phyloP scores from a whole-genome alignment of 2,888 invertebrate species.

The Limnephilus lunatus region DNA sequence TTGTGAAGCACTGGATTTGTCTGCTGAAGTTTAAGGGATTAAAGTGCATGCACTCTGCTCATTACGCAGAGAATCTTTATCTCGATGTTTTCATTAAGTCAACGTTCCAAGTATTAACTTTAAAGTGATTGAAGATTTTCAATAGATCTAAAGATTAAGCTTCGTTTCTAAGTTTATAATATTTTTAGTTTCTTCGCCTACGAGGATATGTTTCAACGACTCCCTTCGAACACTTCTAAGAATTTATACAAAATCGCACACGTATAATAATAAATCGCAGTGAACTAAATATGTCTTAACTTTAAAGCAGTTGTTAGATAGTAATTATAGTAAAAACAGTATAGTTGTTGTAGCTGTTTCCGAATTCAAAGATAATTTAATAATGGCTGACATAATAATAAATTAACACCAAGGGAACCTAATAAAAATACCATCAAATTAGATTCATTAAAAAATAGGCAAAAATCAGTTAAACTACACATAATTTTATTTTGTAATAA shows the following conservation, averaged over 20 bases:
- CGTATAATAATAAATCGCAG: too few species aligned
- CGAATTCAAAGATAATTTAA: too few species aligned
- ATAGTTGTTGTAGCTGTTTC: too few species aligned
- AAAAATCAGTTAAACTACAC: too few species aligned
- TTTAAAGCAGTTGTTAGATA: too few species aligned
- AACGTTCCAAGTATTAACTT: conserved; percentile 47
- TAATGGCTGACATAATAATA: too few species aligned
- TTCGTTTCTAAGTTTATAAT: neutral
- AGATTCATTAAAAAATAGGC: too few species aligned
- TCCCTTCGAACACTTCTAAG: neutral
- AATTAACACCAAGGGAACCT: too few species aligned
- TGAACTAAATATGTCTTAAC: too few species aligned
- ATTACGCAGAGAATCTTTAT: conserved; percentile 10
- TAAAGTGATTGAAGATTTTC: conserved; percentile 41
- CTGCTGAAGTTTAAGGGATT: conserved; percentile 8
- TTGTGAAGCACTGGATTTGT: neutral
- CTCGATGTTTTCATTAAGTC: conserved; percentile 48
- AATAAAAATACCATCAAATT: too few species aligned
- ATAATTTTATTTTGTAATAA: too few species aligned
- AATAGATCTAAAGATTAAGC: neutral
- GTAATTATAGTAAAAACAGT: too few species aligned
- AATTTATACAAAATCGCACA: neutral
- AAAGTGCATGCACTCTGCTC: conserved; percentile 17
- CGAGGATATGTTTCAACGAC: neutral
- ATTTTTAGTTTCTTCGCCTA: neutral